Conservation (phyloP, 2,113 vertebrate species). For the Pardalotus punctatus region DNA sequence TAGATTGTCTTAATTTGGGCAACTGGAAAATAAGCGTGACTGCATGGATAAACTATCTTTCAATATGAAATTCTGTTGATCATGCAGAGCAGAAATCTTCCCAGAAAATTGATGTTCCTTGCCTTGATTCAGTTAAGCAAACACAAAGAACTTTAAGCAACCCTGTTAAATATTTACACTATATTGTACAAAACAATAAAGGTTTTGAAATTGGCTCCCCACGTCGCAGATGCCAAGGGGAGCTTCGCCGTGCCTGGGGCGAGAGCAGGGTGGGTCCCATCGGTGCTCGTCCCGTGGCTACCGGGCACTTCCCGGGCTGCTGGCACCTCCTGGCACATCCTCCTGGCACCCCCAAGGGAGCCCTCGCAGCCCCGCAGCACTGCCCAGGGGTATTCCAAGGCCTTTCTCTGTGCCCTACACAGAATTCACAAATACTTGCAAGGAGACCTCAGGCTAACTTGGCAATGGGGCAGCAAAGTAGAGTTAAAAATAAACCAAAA, state of each 20-base stretch:
- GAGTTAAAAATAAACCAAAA: background rate
- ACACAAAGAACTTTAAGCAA: conserved; percentile 4
- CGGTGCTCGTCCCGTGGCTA: fast-evolving
- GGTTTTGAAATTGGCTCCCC: background rate
- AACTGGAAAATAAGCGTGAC: conserved; percentile 67
- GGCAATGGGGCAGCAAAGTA: background rate
- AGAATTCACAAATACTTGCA: background rate
- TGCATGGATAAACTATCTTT: conserved; percentile 19
- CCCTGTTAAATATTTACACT: background rate
- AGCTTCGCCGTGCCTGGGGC: background rate
- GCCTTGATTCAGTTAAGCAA: conserved; percentile 2
- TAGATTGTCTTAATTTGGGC: conserved; percentile 77
- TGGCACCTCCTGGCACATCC: background rate
- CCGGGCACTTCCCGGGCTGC: background rate
- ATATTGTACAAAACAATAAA: background rate
- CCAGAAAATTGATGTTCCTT: conserved; percentile 20
- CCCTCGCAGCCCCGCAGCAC: fast-evolving
- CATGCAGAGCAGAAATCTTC: background rate
- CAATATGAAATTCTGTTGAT: conserved; percentile 1
- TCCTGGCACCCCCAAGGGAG: background rate
- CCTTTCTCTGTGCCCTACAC: fast-evolving
- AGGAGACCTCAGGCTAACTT: background rate
- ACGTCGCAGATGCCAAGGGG: fast-evolving
- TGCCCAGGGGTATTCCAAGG: fast-evolving
- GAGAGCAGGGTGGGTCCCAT: fast-evolving